phyloP scores from a whole-genome alignment of 1,140 invertebrate genomes.

The Carcinoscorpius rotundicauda region DNA sequence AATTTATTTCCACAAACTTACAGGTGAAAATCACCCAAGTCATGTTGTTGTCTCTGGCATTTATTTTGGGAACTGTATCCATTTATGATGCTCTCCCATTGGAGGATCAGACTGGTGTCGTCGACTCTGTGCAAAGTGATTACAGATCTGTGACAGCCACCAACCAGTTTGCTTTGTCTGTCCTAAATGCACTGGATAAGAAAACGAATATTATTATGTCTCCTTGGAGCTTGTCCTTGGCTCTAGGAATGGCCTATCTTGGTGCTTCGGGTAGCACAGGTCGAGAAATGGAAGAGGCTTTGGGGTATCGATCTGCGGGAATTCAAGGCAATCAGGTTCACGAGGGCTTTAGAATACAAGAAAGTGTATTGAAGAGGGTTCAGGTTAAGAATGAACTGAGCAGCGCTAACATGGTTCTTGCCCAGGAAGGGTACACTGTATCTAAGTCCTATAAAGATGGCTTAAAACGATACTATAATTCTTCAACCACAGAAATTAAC shows the following conservation, averaged over 20 bases:
- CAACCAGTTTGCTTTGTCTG: too few species aligned
- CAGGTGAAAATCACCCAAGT: too few species aligned
- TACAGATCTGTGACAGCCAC: too few species aligned
- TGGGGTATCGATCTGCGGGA: not conserved
- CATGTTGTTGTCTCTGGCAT: too few species aligned
- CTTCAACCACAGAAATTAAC: not conserved
- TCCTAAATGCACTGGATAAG: too few species aligned
- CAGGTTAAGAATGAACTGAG: not conserved
- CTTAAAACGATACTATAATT: not conserved
- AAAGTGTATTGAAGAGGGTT: not conserved
- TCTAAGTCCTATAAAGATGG: not conserved
- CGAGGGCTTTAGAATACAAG: not conserved
- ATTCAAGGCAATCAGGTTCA: not conserved
- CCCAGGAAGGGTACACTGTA: not conserved
- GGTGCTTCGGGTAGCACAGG: not conserved
- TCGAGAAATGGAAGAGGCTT: not conserved
- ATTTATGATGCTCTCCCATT: too few species aligned
- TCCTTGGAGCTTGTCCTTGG: not conserved
- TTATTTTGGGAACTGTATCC: too few species aligned
- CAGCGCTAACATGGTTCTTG: not conserved
- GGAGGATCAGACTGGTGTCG: too few species aligned
- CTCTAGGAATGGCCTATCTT: not conserved
- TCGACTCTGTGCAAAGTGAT: too few species aligned
- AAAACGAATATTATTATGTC: not conserved
- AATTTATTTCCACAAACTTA: too few species aligned